Conservation (phyloP, 2,888 invertebrate species). For the Drosophila kambysellisi region DNA sequence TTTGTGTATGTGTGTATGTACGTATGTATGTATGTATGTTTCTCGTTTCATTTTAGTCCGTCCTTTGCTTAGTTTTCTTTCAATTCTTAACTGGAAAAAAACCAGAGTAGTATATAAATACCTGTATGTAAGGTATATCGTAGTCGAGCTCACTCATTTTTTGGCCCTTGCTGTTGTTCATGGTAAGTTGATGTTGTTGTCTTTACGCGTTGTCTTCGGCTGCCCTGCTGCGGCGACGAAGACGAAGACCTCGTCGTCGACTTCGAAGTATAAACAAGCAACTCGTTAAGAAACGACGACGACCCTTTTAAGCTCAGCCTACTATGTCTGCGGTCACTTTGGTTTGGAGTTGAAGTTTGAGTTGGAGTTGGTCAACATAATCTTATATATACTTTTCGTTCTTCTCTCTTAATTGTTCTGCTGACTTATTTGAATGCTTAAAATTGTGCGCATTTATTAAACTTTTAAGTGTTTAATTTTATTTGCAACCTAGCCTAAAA, state of each 20-base stretch:
- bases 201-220: constrained; percentile 39
- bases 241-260: not conserved
- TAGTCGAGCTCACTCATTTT: constrained; percentile 6
- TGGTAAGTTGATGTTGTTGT: constrained; percentile 26
- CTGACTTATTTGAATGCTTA: constrained; percentile 17
- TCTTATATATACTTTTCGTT: constrained; percentile 61
- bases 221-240: constrained; percentile 29
- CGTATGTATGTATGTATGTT: not conserved
- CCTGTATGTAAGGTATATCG: not conserved
- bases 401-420: constrained; percentile 67
- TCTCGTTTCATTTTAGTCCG: not conserved
- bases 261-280: constrained; percentile 61
- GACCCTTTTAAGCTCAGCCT: constrained; percentile 51
- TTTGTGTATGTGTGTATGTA: too few species aligned
- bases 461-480: not conserved
- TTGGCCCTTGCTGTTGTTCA: constrained; percentile 29
- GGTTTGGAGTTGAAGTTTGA: constrained; percentile 34
- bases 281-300: constrained; percentile 65
- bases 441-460: constrained; percentile 15
- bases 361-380: constrained; percentile 61
- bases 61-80: not conserved
- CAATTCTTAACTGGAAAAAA: not conserved
- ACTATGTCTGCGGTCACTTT: constrained; percentile 43
- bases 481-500: not conserved
- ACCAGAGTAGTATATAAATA: not conserved